Percentiles rank a stretch among this genome's conserved stretches.
Evolutionary conservation across 1,140 invertebrate species (phyloP).

Genomic region (Agraylea sexmaculata): DNA sequence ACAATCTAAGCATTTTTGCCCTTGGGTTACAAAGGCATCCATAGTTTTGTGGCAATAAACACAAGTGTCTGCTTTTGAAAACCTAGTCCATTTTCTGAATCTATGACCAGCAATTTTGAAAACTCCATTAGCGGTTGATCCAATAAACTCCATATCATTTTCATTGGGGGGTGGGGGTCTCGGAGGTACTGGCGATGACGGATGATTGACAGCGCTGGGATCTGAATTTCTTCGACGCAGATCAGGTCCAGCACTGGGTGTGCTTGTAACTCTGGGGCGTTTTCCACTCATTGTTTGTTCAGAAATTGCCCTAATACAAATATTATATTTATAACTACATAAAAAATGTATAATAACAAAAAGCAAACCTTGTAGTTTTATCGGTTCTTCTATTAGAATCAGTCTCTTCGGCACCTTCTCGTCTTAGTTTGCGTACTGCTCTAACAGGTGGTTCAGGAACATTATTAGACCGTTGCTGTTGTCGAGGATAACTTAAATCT

Average conservation of each 20-base stretch:
- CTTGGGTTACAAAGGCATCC: slow-evolving; percentile 69
- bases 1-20: slow-evolving; percentile 72
- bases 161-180: slow-evolving; percentile 22
- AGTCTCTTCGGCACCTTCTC: slow-evolving; percentile 19
- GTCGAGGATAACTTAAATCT: slow-evolving; percentile 8
- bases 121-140: slow-evolving; percentile 35
- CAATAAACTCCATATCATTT: slow-evolving; percentile 30
- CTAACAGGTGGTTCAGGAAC: slow-evolving; percentile 20
- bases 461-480: not conserved
- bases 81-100: slow-evolving; percentile 58
- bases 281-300: slow-evolving; percentile 32
- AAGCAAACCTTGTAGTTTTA: slow-evolving; percentile 15
- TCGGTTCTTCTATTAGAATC: slow-evolving; percentile 14
- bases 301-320: slow-evolving; percentile 22
- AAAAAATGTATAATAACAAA: slow-evolving; percentile 2
- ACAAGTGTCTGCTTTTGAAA: slow-evolving; percentile 67
- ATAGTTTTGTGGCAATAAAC: slow-evolving; percentile 62
- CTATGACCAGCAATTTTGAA: slow-evolving; percentile 58
- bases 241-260: slow-evolving; percentile 34
- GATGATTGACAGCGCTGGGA: slow-evolving; percentile 42
- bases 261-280: slow-evolving; percentile 25
- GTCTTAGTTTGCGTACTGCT: slow-evolving; percentile 14
- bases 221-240: slow-evolving; percentile 58
- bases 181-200: slow-evolving; percentile 23
- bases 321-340: slow-evolving; percentile 1